Percentiles rank a stretch among this genome's conserved stretches.
Evolutionary conservation across 2,113 vertebrate genomes (phyloP).

Genomic region (Arothron firmamentum): DNA sequence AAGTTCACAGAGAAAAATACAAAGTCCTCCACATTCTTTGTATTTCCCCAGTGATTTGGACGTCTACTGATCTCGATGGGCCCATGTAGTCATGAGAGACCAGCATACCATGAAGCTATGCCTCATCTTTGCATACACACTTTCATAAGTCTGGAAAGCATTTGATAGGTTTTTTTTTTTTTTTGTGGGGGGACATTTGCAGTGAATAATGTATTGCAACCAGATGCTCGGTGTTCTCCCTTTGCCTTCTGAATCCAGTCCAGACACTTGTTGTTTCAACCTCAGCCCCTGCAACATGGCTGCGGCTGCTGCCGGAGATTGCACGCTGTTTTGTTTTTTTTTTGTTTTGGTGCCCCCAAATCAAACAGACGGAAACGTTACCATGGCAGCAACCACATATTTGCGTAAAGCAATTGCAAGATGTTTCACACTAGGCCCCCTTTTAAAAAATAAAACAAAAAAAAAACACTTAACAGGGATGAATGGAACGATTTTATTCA

Average conservation of each 20-base stretch:
- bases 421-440: constrained; percentile 10
- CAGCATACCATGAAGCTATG: constrained; percentile 24
- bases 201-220: constrained; percentile 52
- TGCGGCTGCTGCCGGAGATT: constrained; percentile 8
- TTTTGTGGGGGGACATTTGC: constrained; percentile 10
- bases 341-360: constrained; percentile 6
- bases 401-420: constrained; percentile 8
- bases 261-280: constrained; percentile 56
- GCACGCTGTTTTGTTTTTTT: constrained; percentile 7
- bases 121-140: constrained; percentile 39
- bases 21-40: constrained; percentile 34
- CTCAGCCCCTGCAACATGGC: constrained; percentile 22
- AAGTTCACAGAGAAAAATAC: constrained; percentile 39
- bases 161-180: constrained; percentile 34
- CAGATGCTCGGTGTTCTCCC: constrained; percentile 42
- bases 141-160: constrained; percentile 45
- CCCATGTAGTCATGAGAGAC: constrained; percentile 40
- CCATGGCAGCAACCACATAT: neutral
- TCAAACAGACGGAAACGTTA: neutral
- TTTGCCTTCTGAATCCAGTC: constrained; percentile 22
- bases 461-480: neutral
- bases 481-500: too few relatives aligned
- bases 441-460: neutral
- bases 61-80: constrained; percentile 26
- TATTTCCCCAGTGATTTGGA: constrained; percentile 34